Conservation (phyloP, 2,888 invertebrate species). For the Boloria euphrosyne region DNA sequence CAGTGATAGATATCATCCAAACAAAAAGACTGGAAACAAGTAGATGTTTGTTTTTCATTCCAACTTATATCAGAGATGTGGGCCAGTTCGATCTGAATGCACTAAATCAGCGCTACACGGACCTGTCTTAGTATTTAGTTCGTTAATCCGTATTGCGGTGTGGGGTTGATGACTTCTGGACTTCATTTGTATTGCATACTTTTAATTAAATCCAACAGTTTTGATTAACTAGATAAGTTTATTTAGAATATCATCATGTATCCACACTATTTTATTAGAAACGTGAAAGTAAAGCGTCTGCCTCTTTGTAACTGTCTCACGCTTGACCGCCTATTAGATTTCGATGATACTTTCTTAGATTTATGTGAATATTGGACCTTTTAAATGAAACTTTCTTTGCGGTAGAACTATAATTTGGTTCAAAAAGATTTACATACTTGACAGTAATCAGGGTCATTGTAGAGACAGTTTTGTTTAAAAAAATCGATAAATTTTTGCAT, state of each 20-base stretch:
- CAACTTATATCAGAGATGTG: slow-evolving; percentile 33
- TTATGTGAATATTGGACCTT: too few species aligned
- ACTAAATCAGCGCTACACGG: slow-evolving; percentile 37
- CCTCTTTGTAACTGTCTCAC: too few species aligned
- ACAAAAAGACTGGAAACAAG: slow-evolving; percentile 2
- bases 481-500: too few species aligned
- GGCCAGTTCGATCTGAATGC: slow-evolving; percentile 35
- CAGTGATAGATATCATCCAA: slow-evolving; percentile 2
- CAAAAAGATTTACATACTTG: too few species aligned
- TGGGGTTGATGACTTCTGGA: slow-evolving; percentile 33
- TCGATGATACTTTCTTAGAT: too few species aligned
- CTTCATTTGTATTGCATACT: background rate
- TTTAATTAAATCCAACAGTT: slow-evolving; percentile 16
- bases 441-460: too few species aligned
- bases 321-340: too few species aligned
- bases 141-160: slow-evolving; percentile 35
- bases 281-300: too few species aligned
- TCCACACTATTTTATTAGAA: too few species aligned
- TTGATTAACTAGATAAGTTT: background rate
- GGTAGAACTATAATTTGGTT: too few species aligned
- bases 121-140: slow-evolving; percentile 35
- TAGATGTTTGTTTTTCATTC: slow-evolving; percentile 32
- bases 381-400: too few species aligned
- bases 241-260: background rate
- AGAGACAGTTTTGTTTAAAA: too few species aligned